Evolutionary conservation across 1,140 invertebrate species (phyloP), one percentile per base, ranked within the genome.

Genomic region (Eueides isabella): DNA sequence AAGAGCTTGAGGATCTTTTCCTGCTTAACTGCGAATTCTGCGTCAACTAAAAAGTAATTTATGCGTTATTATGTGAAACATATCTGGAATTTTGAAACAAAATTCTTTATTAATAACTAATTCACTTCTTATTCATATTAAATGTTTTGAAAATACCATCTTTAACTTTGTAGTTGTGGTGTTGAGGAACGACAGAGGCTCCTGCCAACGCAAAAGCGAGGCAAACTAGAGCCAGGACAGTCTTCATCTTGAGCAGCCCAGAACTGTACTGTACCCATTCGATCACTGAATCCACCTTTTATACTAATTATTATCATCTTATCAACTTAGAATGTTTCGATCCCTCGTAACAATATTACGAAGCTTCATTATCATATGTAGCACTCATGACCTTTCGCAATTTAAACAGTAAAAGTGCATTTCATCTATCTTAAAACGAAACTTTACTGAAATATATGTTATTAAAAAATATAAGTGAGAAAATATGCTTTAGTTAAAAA

Each of bases 1-100:
- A 93, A 86, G 23, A 93, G 83, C 5, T 74, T 69, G 5, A 92
- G 64, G 19, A 93, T 74, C 71, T 91, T 84, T 72, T 85, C 84
- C 77, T 93, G 90, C 11, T 77, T 75, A 16, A 65, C 35, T 0
- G 89, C 72, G 38, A 83, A 80, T 7, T 78, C 76, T 61, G 71
- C 30, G 12, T 86, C 84, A 28, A 85, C 84, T 86, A 67, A 28
- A 67, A 80, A 74, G 41, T 31, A n/a, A 67, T 26, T 71, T 65
- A 16, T 5, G 0, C 2, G 26, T 55, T 55, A 26, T 55, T 55
- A 23, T 12, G 12, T 38, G 5, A 2, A 11, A 11, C 12, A 26
- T 4, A 26, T 26, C 12, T 55, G 4, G 26, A 55, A 23, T 55
- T 12, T 12, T 2, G 26, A 23, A 11, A 48, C 6, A 6, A 19